Base-by-base conservation (phyloP, 2,888 invertebrate genomes). In the Anagyrus pseudococci region DNA sequence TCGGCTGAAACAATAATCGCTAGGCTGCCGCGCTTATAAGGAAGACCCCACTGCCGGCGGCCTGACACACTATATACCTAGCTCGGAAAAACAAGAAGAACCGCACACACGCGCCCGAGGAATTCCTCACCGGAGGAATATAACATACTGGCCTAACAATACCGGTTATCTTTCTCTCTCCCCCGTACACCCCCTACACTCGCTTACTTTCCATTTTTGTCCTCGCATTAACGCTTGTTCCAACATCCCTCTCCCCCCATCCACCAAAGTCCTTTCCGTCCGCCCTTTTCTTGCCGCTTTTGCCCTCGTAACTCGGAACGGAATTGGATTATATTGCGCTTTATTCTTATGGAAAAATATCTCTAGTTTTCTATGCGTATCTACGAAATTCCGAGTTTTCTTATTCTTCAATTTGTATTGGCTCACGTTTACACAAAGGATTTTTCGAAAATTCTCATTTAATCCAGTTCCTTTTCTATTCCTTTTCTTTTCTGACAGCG, bases 121-220 rank as follows among this genome's bases (percentile, higher is more conserved):
- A 70, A 71, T 69, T 68, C 67, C 67, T 67, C 65, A 62, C 60
- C 63, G 65, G 61, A 64, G 68, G 67, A 67, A 68, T 67, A 69
- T 67, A 67, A 67, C 58, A 56, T 60, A 62, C 60, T 65, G 64
- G 67, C 64, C 56, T 66, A 64, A 68, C 64, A 65, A 61, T 61
- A 61, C 65, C 58, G 58, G 60, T 65, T 61, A 61, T 50, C 61
- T 58, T 50, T 65, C 53, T 46, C 25, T 37, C 50, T 52, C 59
- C 60, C 66, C 20, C 43, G 23, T 19, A 40, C 48, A 25, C 25
- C 4, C 15, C 33, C 7, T 17, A n/a, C 46, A 25, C 23, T 54
- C 26, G 20, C 29, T 44, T 43, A 43, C 25, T 26, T 54, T 29
- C 25, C 29, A 26, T 41, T 40, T 33, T 26, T 22, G 15, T 17